Evolutionary conservation across 2,888 invertebrate species (phyloP), one percentile per base, ranked within the genome.

Genomic region (Eledona agricola): DNA sequence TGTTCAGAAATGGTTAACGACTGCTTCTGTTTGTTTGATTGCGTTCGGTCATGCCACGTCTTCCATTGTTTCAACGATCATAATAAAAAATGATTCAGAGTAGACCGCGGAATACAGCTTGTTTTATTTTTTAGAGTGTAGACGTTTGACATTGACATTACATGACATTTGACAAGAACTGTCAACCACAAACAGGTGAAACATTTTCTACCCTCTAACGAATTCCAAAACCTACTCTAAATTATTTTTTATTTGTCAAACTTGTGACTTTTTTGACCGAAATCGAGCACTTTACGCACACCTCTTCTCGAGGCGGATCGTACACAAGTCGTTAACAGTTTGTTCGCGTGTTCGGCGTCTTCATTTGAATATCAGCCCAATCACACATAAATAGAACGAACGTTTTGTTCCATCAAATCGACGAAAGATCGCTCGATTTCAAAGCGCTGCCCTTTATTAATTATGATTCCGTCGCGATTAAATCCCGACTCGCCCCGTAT

Each of bases 291-390:
- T 55, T 55, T 51, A 55, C 51, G 45, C 49, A 54, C 35, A 37
- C 46, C 32, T 20, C 32, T 50, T 50, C 46, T 55, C 45, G 42
- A 43, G n/a, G n/a, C n/a, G n/a, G n/a, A 50, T 51, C 42, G 55
- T 45, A 55, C 51, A 47, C 49, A 55, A 62, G 62, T 63, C 65
- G 67, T 64, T 70, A 70, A 71, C 69, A 69, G 65, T 68, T 67
- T 57, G 64, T 64, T 71, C 59, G 71, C 71, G 71, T 71, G 71
- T 58, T 51, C 28, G 53, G 50, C 55, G 55, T 57, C 58, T 65
- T 66, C 65, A 71, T 71, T 71, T 71, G 70, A 69, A 71, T 71
- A 71, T 71, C 71, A 64, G 52, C 57, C 60, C 60, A 61, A 71
- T 69, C 69, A 68, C 68, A 69, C 67, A 68, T 64, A 67, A 69